Evolutionary conservation across 2,888 invertebrate genomes (phyloP), one percentile per base, ranked within the genome.

Genomic region (Lasioglossum zephyrum): DNA sequence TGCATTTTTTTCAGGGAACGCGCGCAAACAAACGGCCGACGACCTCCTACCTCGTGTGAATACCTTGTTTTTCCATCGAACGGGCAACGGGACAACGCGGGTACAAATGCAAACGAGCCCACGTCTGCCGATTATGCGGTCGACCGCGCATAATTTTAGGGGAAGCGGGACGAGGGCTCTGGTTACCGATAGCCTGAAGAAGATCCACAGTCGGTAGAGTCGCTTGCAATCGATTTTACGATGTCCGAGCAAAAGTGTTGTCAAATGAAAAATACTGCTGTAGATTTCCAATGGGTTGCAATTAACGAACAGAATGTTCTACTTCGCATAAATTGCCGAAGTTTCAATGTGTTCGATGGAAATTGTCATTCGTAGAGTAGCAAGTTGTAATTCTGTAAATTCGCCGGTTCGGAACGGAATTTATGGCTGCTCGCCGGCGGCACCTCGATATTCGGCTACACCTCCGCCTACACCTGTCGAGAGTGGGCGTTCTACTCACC

Each of bases 1-100:
- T 85, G 78, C 78, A 85, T 85, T 74, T 77, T 66, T 73, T 26
- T 69, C 73, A 26, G 16, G 31, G 73, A 73, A 31, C 16, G 31
- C 22, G 63, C 63, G 63, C 63, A 63, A 63, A 63, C 63, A 63
- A 63, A 63, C 31, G 31, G 63, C 31, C 63, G 63, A 16, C 63
- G 18, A 26, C n/a, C 60, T 60, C 11, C 60, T 63, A 13, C 63
- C 39, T 36, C 41, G 53, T 36, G 53, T 13, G 57, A 31, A 31
- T 31, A 44, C 47, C 26, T 69, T 77, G 77, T 77, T 82, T 82
- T 82, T 73, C 77, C 77, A 75, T 63, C 44, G 22, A 36, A 63
- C 18, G 31, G 36, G n/a, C 75, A 26, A 39, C 18, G 31, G n/a
- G n/a, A 18, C 36, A 0, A 16, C 26, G 44, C 60, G 39, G 31